Conservation (phyloP, 2,797 vertebrate genomes). For the Sphaeramia orbicularis region DNA sequence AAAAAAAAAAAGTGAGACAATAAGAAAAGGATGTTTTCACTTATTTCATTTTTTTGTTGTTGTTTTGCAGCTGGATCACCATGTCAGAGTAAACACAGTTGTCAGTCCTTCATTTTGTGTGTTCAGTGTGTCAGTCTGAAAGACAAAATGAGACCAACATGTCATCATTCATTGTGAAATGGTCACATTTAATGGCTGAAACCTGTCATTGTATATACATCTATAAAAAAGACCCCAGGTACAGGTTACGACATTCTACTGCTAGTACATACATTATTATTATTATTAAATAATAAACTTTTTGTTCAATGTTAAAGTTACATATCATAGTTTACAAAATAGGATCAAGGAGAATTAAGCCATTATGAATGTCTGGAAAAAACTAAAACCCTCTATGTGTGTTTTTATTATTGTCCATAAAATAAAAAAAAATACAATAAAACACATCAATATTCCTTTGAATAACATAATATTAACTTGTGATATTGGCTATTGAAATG, state of each 20-base stretch:
- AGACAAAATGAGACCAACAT: constrained; percentile 49
- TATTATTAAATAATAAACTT: constrained; percentile 91
- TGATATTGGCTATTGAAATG: constrained; percentile 81
- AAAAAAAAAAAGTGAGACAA: no score
- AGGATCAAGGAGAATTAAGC: constrained; percentile 88
- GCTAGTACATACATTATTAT: constrained; percentile 90
- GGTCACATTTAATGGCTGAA: constrained; percentile 98
- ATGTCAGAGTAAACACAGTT: background rate
- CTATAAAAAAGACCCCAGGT: constrained; percentile 99
- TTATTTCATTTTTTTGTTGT: no score
- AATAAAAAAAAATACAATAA: constrained; percentile 75
- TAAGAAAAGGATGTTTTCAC: background rate
- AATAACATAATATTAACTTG: constrained; percentile 85
- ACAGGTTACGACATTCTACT: constrained; percentile 93
- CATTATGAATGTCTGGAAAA: constrained; percentile 82
- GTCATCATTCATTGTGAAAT: constrained; percentile 92
- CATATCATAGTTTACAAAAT: constrained; percentile 92
- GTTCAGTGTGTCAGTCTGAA: background rate
- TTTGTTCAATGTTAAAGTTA: constrained; percentile 91
- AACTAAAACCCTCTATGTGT: constrained; percentile 83
- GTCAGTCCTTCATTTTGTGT: background rate
- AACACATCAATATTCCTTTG: constrained; percentile 82
- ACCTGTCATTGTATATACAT: constrained; percentile 97
- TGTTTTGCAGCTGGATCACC: background rate
- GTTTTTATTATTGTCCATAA: constrained; percentile 82